Conservation (phyloP, 1,140 invertebrate genomes). For the Leptopilina clavipes region DNA sequence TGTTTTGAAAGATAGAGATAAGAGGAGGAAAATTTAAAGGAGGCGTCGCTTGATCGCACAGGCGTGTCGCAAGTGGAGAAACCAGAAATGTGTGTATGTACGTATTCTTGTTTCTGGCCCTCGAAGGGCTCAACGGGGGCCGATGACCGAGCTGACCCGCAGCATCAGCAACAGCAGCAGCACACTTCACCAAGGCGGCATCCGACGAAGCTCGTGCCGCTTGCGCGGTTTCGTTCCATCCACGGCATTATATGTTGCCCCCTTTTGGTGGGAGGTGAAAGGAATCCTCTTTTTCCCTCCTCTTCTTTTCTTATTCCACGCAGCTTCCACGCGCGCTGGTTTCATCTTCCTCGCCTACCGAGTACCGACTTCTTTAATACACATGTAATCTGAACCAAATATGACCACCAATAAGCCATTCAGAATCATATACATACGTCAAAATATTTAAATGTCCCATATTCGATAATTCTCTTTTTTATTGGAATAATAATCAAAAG, state of each 20-base stretch:
- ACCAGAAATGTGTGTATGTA: slow-evolving; percentile 4
- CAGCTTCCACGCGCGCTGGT: slow-evolving; percentile 25
- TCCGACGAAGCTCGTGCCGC: slow-evolving; percentile 63
- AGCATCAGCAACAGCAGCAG: slow-evolving; percentile 16
- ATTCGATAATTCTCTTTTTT: too few relatives aligned
- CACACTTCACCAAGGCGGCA: slow-evolving; percentile 58
- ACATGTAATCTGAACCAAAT: slow-evolving; percentile 36
- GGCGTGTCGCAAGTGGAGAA: slow-evolving; percentile 22
- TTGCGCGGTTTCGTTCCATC: slow-evolving; percentile 52
- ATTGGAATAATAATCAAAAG: too few relatives aligned
- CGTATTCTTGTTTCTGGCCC: slow-evolving; percentile 25
- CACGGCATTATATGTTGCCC: slow-evolving; percentile 47
- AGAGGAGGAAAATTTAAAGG: not conserved
- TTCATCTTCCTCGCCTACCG: slow-evolving; percentile 41
- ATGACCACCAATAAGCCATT: not conserved
- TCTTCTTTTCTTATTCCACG: slow-evolving; percentile 37
- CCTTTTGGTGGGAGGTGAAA: slow-evolving; percentile 61
- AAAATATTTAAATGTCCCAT: too few relatives aligned
- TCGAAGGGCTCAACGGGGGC: slow-evolving; percentile 58
- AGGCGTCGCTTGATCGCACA: slow-evolving; percentile 16
- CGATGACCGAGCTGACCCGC: slow-evolving; percentile 71
- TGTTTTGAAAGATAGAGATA: not conserved
- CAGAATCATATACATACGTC: not conserved
- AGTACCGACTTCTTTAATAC: slow-evolving; percentile 43
- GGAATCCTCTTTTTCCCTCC: slow-evolving; percentile 57